phyloP scores from a whole-genome alignment of 2,888 invertebrate genomes.

The Amitus sp. region DNA sequence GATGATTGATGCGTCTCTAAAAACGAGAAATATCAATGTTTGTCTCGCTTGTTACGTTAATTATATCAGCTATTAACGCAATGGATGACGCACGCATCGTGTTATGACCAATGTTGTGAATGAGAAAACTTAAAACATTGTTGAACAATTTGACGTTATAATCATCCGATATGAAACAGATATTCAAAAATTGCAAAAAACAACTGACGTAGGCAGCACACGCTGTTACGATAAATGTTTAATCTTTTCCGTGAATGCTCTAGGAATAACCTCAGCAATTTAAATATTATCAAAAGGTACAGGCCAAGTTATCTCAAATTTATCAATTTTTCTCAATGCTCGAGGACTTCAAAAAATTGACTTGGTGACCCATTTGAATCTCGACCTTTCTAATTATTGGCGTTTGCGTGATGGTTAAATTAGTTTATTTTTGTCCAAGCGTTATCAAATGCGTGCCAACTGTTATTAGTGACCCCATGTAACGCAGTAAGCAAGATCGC shows the following conservation, averaged over 20 bases:
- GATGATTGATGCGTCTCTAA: conserved; percentile 12
- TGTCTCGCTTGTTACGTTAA: conserved; percentile 11
- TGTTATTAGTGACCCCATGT: conserved; percentile 20
- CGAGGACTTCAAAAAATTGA: no score
- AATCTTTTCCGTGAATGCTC: no score
- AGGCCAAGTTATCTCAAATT: no score
- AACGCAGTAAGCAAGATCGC: conserved; percentile 18
- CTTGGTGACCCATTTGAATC: no score
- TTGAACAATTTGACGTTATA: not conserved
- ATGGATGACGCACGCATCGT: conserved; percentile 10
- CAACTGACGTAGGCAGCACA: no score
- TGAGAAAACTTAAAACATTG: conserved; percentile 1
- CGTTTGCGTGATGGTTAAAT: not conserved
- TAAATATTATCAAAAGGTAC: no score
- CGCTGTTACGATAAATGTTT: no score
- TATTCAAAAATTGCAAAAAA: no score
- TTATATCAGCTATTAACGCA: conserved; percentile 8
- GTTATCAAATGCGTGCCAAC: not conserved
- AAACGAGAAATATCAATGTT: conserved; percentile 5
- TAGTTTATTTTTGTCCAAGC: not conserved
- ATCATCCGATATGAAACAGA: no score
- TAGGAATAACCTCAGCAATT: no score
- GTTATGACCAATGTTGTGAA: conserved; percentile 20
- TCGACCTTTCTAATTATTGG: no score
- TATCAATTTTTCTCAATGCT: no score